Conservation (phyloP, 2,113 vertebrate species). For the Anhinga anhinga region DNA sequence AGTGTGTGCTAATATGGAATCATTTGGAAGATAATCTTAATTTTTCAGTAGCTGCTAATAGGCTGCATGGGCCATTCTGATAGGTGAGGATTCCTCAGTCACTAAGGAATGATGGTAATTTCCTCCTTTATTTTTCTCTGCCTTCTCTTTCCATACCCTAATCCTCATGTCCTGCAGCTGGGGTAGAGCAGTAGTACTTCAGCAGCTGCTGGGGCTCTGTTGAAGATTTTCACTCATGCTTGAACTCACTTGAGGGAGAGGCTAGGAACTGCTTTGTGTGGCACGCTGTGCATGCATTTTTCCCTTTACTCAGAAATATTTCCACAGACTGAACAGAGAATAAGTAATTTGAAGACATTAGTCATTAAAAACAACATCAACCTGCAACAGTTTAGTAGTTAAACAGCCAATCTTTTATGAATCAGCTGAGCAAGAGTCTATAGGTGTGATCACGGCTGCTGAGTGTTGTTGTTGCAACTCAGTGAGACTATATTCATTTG, state of each 20-base stretch:
- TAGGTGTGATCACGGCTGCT: slow-evolving; percentile 51
- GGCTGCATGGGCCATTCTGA: not conserved
- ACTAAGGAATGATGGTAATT: not conserved
- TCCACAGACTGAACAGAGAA: not conserved
- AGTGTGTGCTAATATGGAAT: not conserved
- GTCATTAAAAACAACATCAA: not conserved
- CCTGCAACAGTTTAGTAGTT: not conserved
- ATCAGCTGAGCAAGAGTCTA: slow-evolving; percentile 9
- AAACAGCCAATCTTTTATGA: slow-evolving; percentile 1
- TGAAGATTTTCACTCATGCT: not conserved
- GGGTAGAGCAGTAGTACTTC: not conserved
- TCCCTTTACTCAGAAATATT: not conserved
- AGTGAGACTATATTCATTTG: not conserved
- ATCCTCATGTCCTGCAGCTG: not conserved
- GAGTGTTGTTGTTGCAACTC: not conserved
- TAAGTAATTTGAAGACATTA: not conserved
- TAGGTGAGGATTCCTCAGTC: not conserved
- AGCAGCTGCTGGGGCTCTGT: not conserved
- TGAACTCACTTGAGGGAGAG: not conserved
- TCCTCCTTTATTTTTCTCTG: not conserved
- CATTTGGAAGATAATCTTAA: not conserved
- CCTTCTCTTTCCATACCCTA: not conserved
- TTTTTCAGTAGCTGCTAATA: not conserved
- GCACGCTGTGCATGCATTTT: not conserved
- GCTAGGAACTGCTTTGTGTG: not conserved